These are phyloP conservation scores for Conus canariensis DNA, from an alignment of 2,888 invertebrate genomes.

Conservation along the genomic window DNA sequence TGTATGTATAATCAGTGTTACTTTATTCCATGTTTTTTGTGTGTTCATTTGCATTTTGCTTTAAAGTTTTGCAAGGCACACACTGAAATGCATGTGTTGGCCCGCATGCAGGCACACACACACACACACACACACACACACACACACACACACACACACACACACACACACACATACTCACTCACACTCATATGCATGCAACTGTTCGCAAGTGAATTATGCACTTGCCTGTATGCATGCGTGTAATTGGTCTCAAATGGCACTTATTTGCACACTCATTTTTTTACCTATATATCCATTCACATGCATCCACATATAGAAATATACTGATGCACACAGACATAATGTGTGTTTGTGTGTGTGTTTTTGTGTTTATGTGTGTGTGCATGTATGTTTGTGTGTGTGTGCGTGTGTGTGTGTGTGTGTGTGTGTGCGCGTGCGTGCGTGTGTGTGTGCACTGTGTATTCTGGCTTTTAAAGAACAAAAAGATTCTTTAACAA, in stretches of 20 bases:
- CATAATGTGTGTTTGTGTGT: too few species aligned
- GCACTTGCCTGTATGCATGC: too few species aligned
- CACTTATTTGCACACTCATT: too few species aligned
- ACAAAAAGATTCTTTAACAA: background rate
- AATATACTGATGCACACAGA: too few species aligned
- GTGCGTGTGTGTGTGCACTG: background rate
- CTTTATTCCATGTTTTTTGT: too few species aligned
- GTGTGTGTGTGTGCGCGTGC: background rate
- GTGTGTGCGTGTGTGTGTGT: too few species aligned
- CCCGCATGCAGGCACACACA: background rate
- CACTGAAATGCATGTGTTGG: background rate
- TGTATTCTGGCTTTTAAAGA: background rate
- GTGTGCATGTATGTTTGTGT: conserved; percentile 3
- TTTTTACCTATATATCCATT: too few species aligned
- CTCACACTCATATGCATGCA: too few species aligned
- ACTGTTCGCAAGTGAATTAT: background rate
- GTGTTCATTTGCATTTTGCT: too few species aligned
- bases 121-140: background rate
- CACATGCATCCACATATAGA: too few species aligned
- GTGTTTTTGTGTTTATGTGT: background rate
- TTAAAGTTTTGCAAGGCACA: background rate
- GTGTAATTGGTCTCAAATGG: too few species aligned
- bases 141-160: background rate
- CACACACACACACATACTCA: background rate
- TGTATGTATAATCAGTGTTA: too few species aligned